Percentiles rank a stretch among this genome's conserved stretches.
Conservation (phyloP, 2,888 invertebrate genomes). For the Venustoraphidia nigricollis region DNA sequence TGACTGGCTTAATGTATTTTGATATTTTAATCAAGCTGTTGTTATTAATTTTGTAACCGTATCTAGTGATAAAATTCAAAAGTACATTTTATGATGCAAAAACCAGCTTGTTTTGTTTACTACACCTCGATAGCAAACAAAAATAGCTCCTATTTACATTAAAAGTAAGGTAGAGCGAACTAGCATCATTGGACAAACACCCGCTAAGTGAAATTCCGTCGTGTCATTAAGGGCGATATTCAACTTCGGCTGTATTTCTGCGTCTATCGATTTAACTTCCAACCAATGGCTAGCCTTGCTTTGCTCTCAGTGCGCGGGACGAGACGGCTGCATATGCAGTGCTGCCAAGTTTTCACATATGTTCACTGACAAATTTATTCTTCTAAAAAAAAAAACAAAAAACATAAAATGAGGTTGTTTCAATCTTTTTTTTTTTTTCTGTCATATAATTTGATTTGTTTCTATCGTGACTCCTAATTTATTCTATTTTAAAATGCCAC, state of each 20-base stretch:
- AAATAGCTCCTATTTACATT: neutral
- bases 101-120: slow-evolving; percentile 2
- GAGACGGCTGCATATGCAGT: slow-evolving; percentile 34
- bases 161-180: neutral
- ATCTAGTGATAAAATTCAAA: neutral
- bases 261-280: slow-evolving; percentile 45
- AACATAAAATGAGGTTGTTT: too few relatives aligned
- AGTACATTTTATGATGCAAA: neutral
- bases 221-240: slow-evolving; percentile 30
- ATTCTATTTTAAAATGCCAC: too few relatives aligned
- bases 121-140: neutral
- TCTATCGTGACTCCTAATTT: too few relatives aligned
- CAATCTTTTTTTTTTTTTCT: too few relatives aligned
- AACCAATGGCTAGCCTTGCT: slow-evolving; percentile 41
- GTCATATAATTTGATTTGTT: too few relatives aligned
- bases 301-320: slow-evolving; percentile 25
- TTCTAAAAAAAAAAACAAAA: too few relatives aligned
- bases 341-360: slow-evolving; percentile 23
- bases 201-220: neutral
- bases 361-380: slow-evolving; percentile 14
- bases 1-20: too few relatives aligned
- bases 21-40: too few relatives aligned
- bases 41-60: too few relatives aligned
- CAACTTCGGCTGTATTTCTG: slow-evolving; percentile 23
- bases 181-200: too few relatives aligned